These are phyloP conservation scores for Eristalinus aeneus DNA, from an alignment of 2,888 invertebrate genomes.

Conservation along the genomic window DNA sequence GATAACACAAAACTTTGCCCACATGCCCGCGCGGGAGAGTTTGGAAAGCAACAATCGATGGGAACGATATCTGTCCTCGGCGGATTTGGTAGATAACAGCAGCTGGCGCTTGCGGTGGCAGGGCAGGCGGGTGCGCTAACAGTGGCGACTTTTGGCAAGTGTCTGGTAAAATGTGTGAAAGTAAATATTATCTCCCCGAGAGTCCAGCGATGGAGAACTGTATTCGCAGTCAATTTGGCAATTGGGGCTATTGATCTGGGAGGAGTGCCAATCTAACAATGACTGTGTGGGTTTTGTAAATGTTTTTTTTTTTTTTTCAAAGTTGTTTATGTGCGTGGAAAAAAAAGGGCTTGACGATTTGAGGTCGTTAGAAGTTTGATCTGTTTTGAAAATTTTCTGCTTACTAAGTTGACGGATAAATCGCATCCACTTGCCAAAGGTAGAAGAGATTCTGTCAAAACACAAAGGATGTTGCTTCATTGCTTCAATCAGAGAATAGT, in stretches of 20 bases:
- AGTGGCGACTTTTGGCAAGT: background rate
- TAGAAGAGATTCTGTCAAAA: no score
- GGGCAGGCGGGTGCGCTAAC: background rate
- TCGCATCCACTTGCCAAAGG: no score
- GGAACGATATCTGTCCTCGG: background rate
- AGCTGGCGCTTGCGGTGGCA: background rate
- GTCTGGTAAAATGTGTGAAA: background rate
- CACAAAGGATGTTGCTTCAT: no score
- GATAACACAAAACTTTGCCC: conserved; percentile 24
- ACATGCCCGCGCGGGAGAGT: background rate
- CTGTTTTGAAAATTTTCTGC: no score
- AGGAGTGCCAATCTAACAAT: background rate
- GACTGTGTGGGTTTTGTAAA: no score
- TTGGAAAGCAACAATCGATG: background rate
- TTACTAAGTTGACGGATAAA: no score
- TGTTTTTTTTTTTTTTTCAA: no score
- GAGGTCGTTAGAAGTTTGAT: no score
- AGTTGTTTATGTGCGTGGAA: no score
- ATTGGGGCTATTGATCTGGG: background rate
- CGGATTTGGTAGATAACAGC: background rate
- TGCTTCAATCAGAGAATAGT: no score
- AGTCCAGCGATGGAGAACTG: background rate
- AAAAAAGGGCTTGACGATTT: no score
- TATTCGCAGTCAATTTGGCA: background rate
- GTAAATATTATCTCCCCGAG: background rate